A percentile compares a stretch with the other conserved stretches of the same genome.
These are phyloP conservation scores for Momotus momota DNA, from an alignment of 2,797 vertebrate species.

Conservation along the genomic window DNA sequence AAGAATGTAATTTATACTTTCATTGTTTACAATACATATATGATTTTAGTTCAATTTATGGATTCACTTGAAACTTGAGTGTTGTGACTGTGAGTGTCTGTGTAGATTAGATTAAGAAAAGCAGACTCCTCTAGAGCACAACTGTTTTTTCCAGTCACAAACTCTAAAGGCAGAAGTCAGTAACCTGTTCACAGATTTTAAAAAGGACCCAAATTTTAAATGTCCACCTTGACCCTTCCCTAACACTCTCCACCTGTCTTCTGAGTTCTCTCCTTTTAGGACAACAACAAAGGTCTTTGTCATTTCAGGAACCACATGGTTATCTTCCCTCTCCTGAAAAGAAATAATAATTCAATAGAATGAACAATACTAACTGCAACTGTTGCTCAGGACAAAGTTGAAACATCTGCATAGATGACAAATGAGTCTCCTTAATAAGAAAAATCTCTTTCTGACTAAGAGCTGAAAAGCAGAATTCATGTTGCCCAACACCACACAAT, in stretches of 20 bases:
- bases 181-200: background rate
- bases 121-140: background rate
- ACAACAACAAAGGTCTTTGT: background rate
- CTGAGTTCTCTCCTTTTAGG: background rate
- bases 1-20: background rate
- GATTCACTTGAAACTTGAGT: background rate
- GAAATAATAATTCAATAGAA: background rate
- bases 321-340: background rate
- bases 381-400: background rate
- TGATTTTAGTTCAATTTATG: background rate
- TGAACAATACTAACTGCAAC: background rate
- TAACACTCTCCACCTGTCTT: background rate
- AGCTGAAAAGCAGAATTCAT: background rate
- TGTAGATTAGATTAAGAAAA: background rate
- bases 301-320: background rate
- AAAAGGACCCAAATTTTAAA: background rate
- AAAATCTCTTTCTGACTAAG: background rate
- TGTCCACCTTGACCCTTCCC: background rate
- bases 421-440: background rate
- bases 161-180: background rate
- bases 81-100: background rate
- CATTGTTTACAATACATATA: constrained; percentile 2
- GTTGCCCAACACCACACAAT: background rate
- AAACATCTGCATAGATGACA: background rate
- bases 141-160: background rate